These are phyloP conservation scores for Tetramorium parvispinum DNA, from an alignment of 1,140 invertebrate genomes.

Conservation along the genomic window DNA sequence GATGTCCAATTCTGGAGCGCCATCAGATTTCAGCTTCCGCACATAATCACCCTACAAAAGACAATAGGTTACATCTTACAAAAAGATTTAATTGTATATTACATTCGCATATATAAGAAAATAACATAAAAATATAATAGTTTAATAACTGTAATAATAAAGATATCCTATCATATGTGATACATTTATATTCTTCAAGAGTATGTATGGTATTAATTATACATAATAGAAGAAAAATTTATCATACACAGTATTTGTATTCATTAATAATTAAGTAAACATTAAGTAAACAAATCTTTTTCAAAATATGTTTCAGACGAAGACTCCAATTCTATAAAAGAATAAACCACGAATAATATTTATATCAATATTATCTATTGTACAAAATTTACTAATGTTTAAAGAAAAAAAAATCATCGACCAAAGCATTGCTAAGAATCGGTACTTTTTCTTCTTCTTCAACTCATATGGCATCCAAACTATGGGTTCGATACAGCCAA, in stretches of 20 bases:
- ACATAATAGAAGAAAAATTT: background rate
- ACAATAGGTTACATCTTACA: background rate
- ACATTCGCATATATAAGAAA: no score
- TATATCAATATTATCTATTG: background rate
- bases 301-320: background rate
- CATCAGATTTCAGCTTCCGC: constrained; percentile 93
- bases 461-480: no score
- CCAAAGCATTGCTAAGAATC: background rate
- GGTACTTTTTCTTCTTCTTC: background rate
- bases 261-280: background rate
- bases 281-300: background rate
- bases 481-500: no score
- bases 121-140: constrained; percentile 5
- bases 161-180: background rate
- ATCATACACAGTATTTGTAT: background rate
- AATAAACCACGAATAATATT: background rate
- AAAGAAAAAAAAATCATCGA: constrained; percentile 7
- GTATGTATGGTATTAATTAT: background rate
- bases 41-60: constrained; percentile 93
- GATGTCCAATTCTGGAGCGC: constrained; percentile 95
- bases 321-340: background rate
- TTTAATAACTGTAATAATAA: background rate
- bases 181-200: background rate
- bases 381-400: constrained; percentile 1
- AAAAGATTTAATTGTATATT: constrained; percentile 16